Evolutionary conservation across 2,113 vertebrate genomes (phyloP), one percentile per base, ranked within the genome.

Genomic region (Zosterops borbonicus): DNA sequence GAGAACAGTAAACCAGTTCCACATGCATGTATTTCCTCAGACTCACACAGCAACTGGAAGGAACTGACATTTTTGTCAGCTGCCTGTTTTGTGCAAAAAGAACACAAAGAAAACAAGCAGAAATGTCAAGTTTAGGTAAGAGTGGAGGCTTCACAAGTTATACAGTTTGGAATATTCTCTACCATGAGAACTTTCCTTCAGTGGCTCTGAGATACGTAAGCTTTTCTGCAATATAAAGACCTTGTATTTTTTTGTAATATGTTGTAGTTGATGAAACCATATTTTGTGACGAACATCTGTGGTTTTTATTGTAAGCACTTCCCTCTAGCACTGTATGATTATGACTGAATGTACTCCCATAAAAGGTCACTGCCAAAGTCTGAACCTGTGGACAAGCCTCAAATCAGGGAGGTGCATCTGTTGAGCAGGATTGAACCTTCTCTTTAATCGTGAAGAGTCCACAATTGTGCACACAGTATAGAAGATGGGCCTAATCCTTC

Each of bases 11-110:
- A 83, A 87, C 20, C 33, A 37, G 49, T 95, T 65, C 50, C 14
- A 77, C 53, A 52, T 47, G 47, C 31, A 29, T n/a, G 8, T 44
- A 73, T 85, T 87, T 94, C 55, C 23, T 35, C 10, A 80, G 52
- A 87, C 29, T 87, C 56, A 81, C 33, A 52, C 42, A 96, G 41
- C 27, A 78, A 17, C 24, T 64, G 49, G 80, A 88, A 92, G n/a
- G 29, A 89, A 28, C 27, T 70, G 86, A 71, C 27, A 71, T 86
- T 95, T 90, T 89, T 78, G 64, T 84, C 91, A 90, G 71, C 52
- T 87, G 59, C 35, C 29, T 83, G 17, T 31, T 81, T 94, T 83
- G 24, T 78, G 64, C 12, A 59, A 92, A 90, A 92, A 33, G 7
- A 42, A 27, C 12, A 22, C 14, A 50, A 95, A 74, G 17, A 52